Evolutionary conservation across 2,888 invertebrate genomes (phyloP).

Genomic region (Andricus curvator): DNA sequence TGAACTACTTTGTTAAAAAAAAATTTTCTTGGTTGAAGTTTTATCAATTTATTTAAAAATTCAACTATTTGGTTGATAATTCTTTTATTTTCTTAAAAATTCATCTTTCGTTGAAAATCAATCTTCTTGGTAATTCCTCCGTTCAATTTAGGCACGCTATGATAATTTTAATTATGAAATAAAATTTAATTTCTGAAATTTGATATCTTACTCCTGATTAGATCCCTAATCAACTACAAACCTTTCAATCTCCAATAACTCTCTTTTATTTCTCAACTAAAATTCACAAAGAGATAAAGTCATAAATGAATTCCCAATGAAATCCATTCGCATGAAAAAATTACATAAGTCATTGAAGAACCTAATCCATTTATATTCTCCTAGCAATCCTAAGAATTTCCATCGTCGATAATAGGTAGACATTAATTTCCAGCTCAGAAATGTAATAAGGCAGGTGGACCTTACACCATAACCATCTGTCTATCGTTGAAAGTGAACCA

Average conservation of each 20-base stretch:
- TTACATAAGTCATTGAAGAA: conserved; percentile 19
- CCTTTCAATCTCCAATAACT: background rate
- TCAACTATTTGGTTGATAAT: too few species aligned
- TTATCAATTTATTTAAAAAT: too few species aligned
- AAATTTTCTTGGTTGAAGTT: too few species aligned
- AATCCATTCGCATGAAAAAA: background rate
- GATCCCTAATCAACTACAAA: background rate
- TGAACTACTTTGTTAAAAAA: too few species aligned
- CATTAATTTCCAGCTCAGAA: conserved; percentile 28
- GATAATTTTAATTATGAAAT: background rate
- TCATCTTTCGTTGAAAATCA: too few species aligned
- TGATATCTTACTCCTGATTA: background rate
- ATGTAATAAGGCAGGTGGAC: conserved; percentile 30
- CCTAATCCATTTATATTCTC: conserved; percentile 5
- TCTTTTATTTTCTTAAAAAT: too few species aligned
- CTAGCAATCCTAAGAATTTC: conserved; percentile 21
- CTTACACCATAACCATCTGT: conserved; percentile 19
- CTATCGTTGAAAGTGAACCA: conserved; percentile 14
- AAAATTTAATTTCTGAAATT: background rate
- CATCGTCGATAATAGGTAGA: background rate
- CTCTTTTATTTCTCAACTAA: background rate
- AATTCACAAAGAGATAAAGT: conserved; percentile 14
- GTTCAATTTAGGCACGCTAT: too few species aligned
- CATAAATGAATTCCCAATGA: conserved; percentile 28
- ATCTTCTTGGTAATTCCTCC: too few species aligned